phyloP scores from a whole-genome alignment of 2,113 vertebrate species.

The Narcine bancroftii region DNA sequence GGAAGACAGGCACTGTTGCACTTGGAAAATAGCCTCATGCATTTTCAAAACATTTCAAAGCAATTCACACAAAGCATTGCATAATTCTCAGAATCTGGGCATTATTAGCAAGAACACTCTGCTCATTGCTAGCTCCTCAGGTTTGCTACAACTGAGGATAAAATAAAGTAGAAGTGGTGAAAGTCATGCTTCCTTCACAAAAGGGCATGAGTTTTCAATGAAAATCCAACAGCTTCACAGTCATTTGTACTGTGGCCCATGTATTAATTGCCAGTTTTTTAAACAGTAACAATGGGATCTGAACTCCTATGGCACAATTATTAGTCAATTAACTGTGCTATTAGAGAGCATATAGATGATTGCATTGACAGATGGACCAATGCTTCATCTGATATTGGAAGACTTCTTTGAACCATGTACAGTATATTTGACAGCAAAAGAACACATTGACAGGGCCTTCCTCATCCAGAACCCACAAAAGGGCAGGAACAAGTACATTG shows the following conservation, averaged over 20 bases:
- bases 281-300: neutral
- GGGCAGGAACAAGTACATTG: too few species aligned
- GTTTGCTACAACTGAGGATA: neutral
- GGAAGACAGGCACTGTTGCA: neutral
- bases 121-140: neutral
- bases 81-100: neutral
- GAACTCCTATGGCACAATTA: neutral
- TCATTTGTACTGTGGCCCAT: neutral
- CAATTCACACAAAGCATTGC: neutral
- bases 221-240: neutral
- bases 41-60: neutral
- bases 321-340: neutral
- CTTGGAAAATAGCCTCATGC: neutral
- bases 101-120: neutral
- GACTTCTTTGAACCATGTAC: too few species aligned
- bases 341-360: too few species aligned
- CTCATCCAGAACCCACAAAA: too few species aligned
- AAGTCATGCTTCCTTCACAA: neutral
- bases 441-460: too few species aligned
- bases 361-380: too few species aligned
- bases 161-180: neutral
- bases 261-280: neutral
- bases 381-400: too few species aligned
- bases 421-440: too few species aligned
- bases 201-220: neutral